Percentiles rank a stretch among this genome's conserved stretches.
Evolutionary conservation across 2,797 vertebrate species (phyloP).

Genomic region (Cynopterus sphinx): DNA sequence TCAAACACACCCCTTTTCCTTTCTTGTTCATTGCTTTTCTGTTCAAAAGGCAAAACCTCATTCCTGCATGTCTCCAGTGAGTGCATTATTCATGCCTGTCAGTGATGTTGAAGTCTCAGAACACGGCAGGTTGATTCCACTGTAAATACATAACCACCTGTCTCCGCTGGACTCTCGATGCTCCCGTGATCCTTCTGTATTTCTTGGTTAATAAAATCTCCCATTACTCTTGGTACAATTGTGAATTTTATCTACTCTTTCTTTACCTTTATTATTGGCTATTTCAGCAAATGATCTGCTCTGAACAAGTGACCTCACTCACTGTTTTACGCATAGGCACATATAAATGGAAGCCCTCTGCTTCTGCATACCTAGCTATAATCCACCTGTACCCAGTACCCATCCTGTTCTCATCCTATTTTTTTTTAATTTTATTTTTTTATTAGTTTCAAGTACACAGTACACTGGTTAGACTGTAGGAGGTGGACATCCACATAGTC

Average conservation of each 20-base stretch:
- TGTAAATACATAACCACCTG: background rate
- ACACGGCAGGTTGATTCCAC: too few species aligned
- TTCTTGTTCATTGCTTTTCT: background rate
- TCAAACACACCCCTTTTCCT: background rate
- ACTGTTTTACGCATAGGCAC: background rate
- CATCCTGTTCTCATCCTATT: background rate
- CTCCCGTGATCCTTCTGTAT: background rate
- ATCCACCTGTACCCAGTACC: too few species aligned
- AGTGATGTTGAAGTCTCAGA: background rate
- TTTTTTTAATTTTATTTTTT: too few species aligned
- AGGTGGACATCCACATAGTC: background rate
- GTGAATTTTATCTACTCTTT: background rate
- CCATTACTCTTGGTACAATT: background rate
- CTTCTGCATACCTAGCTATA: background rate
- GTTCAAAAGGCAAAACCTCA: background rate
- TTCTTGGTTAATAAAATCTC: background rate
- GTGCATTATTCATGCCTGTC: background rate
- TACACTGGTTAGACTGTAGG: too few species aligned
- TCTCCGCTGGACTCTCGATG: background rate
- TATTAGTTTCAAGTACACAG: too few species aligned
- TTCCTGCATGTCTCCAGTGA: background rate
- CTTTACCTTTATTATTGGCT: background rate
- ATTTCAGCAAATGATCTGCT: background rate
- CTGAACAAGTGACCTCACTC: background rate
- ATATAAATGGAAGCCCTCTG: background rate